Evolutionary conservation across 2,888 invertebrate species (phyloP).

Genomic region (Hydriomena furcata): DNA sequence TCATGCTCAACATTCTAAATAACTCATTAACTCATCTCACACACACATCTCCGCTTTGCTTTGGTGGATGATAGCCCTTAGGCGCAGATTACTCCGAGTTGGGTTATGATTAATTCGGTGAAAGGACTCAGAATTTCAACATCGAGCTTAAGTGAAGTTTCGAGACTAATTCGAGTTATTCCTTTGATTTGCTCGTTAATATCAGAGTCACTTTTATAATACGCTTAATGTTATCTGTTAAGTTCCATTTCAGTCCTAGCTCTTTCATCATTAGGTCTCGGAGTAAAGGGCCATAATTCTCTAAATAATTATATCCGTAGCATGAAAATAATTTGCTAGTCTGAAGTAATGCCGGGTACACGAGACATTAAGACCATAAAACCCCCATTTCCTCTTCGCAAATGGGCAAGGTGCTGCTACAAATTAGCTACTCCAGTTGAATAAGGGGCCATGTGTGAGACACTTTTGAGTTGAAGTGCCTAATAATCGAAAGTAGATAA

Average conservation of each 20-base stretch:
- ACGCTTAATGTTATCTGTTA: not conserved
- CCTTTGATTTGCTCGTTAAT: slow-evolving; percentile 17
- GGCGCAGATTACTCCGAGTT: slow-evolving; percentile 8
- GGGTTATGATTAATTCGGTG: slow-evolving; percentile 14
- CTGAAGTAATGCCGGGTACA: slow-evolving; percentile 1
- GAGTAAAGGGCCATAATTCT: not conserved
- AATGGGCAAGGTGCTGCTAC: slow-evolving; percentile 11
- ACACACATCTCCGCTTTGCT: too few relatives aligned
- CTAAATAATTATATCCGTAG: not conserved
- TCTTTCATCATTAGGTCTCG: too few relatives aligned
- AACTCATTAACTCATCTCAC: too few relatives aligned
- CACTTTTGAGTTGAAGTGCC: not conserved
- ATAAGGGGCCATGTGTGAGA: not conserved
- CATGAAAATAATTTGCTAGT: not conserved
- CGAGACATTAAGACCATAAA: slow-evolving; percentile 27
- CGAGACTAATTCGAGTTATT: slow-evolving; percentile 11
- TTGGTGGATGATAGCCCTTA: too few relatives aligned
- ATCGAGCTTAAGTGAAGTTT: slow-evolving; percentile 8
- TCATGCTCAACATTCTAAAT: too few relatives aligned
- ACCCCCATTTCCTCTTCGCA: slow-evolving; percentile 25
- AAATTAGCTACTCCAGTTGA: slow-evolving; percentile 17
- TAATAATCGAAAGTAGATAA: not conserved
- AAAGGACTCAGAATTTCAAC: slow-evolving; percentile 10
- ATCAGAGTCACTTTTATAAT: not conserved
- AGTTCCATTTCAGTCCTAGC: not conserved